Conservation (phyloP, 2,888 invertebrate genomes). For the Hetaerina titia region DNA sequence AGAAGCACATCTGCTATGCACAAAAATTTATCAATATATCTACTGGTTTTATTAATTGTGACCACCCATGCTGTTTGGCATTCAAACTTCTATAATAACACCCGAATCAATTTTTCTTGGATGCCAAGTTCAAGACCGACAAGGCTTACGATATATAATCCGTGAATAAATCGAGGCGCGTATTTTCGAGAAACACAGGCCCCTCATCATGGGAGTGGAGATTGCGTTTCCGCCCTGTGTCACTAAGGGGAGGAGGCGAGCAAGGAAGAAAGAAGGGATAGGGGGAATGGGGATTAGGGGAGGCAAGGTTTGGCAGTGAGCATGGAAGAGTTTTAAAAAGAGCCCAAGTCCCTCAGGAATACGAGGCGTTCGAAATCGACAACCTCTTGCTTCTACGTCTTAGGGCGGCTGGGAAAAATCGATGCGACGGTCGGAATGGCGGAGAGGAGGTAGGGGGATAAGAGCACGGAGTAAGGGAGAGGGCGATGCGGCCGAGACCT, state of each 20-base stretch:
- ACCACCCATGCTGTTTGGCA: too few species aligned
- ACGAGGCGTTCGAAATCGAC: not conserved
- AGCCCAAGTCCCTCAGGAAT: not conserved
- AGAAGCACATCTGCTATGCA: too few species aligned
- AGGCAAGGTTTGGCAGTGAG: not conserved
- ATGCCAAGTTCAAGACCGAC: too few species aligned
- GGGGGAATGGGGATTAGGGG: not conserved
- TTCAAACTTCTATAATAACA: too few species aligned
- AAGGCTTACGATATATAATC: too few species aligned
- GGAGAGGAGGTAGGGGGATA: not conserved
- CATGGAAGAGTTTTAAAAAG: not conserved
- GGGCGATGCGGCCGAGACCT: slow-evolving; percentile 45
- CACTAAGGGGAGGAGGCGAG: not conserved
- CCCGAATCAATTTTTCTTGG: not conserved
- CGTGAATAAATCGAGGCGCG: too few species aligned
- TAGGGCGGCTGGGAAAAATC: not conserved
- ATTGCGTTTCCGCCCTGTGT: too few species aligned
- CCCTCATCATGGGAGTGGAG: too few species aligned
- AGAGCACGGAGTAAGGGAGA: not conserved
- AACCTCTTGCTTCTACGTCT: slow-evolving; percentile 14
- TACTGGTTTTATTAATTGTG: too few species aligned
- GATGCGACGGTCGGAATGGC: not conserved
- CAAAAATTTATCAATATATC: too few species aligned
- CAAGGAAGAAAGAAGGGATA: not conserved
- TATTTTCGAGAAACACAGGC: too few species aligned